These are phyloP conservation scores for Drosophila neocordata DNA, from an alignment of 1,140 invertebrate genomes.

Conservation along the genomic window DNA sequence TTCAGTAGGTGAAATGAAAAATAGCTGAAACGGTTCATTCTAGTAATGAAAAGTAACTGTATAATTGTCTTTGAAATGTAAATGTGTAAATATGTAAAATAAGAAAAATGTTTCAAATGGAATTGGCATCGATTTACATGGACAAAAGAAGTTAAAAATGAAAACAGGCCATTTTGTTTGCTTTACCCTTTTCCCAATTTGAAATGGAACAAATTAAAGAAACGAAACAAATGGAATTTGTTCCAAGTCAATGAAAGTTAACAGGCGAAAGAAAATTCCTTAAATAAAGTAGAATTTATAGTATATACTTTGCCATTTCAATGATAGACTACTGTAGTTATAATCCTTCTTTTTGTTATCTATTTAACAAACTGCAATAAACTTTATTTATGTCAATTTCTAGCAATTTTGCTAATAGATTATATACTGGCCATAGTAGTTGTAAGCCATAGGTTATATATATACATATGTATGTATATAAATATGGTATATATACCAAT, in stretches of 20 bases:
- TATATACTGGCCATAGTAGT: not conserved
- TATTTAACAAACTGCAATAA: not conserved
- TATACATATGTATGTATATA: not conserved
- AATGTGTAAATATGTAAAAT: too few species aligned
- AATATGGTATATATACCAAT: not conserved
- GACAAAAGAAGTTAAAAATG: not conserved
- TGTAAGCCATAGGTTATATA: not conserved
- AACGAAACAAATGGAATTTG: too few species aligned
- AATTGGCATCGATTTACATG: not conserved
- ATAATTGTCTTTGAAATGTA: too few species aligned
- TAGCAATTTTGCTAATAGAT: slow-evolving; percentile 7
- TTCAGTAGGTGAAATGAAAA: too few species aligned
- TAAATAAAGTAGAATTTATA: too few species aligned
- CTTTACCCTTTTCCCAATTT: too few species aligned
- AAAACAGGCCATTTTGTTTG: not conserved
- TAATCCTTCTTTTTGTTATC: slow-evolving; percentile 1
- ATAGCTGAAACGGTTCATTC: too few species aligned
- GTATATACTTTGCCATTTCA: not conserved
- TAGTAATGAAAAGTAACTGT: too few species aligned
- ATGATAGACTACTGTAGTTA: not conserved
- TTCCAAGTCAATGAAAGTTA: too few species aligned
- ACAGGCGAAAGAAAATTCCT: too few species aligned
- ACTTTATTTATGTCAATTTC: not conserved
- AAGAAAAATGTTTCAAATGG: too few species aligned
- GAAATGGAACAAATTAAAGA: not conserved